Evolutionary conservation across 2,888 invertebrate species (phyloP).

Genomic region (Auanema freiburgensis): DNA sequence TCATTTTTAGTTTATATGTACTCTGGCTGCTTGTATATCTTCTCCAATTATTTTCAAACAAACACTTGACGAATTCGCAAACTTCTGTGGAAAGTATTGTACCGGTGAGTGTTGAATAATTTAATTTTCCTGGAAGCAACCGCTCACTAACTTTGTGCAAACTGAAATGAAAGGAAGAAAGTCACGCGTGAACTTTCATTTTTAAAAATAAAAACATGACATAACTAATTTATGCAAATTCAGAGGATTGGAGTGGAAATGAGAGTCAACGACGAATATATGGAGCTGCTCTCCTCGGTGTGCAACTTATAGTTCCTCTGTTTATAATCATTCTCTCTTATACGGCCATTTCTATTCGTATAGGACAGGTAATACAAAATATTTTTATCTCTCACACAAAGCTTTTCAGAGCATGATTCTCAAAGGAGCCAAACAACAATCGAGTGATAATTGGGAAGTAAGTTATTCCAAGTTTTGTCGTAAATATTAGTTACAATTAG

Average conservation of each 20-base stretch:
- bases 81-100: slow-evolving; percentile 57
- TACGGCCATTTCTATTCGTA: slow-evolving; percentile 58
- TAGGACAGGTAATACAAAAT: slow-evolving; percentile 51
- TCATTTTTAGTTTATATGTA: slow-evolving; percentile 45
- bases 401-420: slow-evolving; percentile 51
- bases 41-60: slow-evolving; percentile 58
- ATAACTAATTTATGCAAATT: background rate
- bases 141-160: too few species aligned
- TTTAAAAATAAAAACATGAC: slow-evolving; percentile 4
- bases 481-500: slow-evolving; percentile 9
- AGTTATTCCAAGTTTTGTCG: background rate
- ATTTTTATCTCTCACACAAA: background rate
- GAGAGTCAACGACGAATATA: slow-evolving; percentile 49
- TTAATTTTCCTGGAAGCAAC: slow-evolving; percentile 5
- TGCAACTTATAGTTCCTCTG: slow-evolving; percentile 61
- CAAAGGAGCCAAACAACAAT: slow-evolving; percentile 52
- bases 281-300: slow-evolving; percentile 53
- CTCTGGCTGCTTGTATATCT: slow-evolving; percentile 46
- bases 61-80: slow-evolving; percentile 45
- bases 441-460: slow-evolving; percentile 48
- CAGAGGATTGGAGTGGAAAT: slow-evolving; percentile 40
- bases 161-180: too few species aligned
- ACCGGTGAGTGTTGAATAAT: slow-evolving; percentile 26
- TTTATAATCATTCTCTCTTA: slow-evolving; percentile 60
- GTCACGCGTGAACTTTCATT: background rate